These are phyloP conservation scores for Limnothrissa miodon DNA, from an alignment of 2,113 vertebrate species.

Conservation along the genomic window DNA sequence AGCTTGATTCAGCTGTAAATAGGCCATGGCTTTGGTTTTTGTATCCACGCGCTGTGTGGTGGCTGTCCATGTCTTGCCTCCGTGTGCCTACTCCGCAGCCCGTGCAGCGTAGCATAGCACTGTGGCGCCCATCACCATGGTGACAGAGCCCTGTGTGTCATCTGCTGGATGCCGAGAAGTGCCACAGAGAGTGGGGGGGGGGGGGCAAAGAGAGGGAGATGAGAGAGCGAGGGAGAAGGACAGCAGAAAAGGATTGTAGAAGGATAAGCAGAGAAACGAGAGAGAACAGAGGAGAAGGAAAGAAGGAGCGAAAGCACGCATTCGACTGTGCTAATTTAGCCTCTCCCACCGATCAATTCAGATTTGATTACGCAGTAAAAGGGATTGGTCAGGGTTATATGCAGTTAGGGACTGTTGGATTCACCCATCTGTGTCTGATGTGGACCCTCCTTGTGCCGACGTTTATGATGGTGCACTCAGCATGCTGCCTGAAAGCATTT, in stretches of 20 bases:
- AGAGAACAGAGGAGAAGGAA: neutral
- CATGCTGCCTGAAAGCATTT: neutral
- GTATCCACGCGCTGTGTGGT: slow-evolving; percentile 59
- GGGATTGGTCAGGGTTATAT: slow-evolving; percentile 4
- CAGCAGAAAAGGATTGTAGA: neutral
- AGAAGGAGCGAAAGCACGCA: neutral
- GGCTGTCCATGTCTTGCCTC: slow-evolving; percentile 41
- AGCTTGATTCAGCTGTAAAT: slow-evolving; percentile 50
- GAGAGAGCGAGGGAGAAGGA: neutral
- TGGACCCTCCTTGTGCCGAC: neutral
- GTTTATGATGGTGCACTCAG: neutral
- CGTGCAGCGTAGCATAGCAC: slow-evolving; percentile 55
- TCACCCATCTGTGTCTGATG: neutral
- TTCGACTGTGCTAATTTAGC: slow-evolving; percentile 7
- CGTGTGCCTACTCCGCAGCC: slow-evolving; percentile 53
- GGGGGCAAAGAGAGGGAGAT: neutral
- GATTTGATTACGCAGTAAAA: slow-evolving; percentile 12
- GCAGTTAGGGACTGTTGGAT: neutral
- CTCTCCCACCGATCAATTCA: neutral
- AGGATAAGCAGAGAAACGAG: neutral
- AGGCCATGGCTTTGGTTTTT: slow-evolving; percentile 59
- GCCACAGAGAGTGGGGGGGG: neutral
- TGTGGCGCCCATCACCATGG: slow-evolving; percentile 61
- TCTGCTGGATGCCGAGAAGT: slow-evolving; percentile 41
- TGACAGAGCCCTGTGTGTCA: slow-evolving; percentile 51